Evolutionary conservation across 2,113 vertebrate species (phyloP).

Genomic region (Mesembrinibis cayennensis): DNA sequence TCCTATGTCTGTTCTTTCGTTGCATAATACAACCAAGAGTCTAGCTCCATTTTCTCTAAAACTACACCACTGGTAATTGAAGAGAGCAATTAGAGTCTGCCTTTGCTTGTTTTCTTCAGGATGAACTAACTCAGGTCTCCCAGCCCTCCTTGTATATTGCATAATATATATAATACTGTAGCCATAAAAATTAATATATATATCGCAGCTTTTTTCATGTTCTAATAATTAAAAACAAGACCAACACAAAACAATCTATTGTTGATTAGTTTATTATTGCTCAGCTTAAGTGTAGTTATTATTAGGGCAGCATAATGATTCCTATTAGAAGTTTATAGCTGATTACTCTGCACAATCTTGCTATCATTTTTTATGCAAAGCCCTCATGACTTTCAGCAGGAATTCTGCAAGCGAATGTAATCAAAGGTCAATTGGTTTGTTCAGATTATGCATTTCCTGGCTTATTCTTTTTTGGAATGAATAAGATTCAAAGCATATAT

Average conservation of each 20-base stretch:
- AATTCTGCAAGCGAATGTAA: neutral
- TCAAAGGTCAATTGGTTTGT: neutral
- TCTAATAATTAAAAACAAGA: neutral
- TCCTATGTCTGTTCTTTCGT: neutral
- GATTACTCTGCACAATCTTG: neutral
- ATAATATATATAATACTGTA: neutral
- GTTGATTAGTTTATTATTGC: neutral
- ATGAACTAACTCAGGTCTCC: neutral
- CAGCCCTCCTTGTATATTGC: neutral
- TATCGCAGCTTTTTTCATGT: neutral
- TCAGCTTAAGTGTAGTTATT: neutral
- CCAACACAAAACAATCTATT: neutral
- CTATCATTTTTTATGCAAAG: neutral
- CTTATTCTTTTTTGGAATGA: neutral
- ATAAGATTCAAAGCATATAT: neutral
- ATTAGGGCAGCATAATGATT: neutral
- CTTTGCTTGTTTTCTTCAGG: neutral
- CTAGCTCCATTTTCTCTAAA: neutral
- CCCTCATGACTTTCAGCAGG: neutral
- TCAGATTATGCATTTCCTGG: neutral
- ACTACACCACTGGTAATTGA: neutral
- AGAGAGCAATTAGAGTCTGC: neutral
- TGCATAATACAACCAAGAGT: neutral
- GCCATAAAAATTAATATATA: neutral
- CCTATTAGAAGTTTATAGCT: neutral